These are phyloP conservation scores for Deilephila porcellus DNA, from an alignment of 2,888 invertebrate genomes.

Conservation along the genomic window DNA sequence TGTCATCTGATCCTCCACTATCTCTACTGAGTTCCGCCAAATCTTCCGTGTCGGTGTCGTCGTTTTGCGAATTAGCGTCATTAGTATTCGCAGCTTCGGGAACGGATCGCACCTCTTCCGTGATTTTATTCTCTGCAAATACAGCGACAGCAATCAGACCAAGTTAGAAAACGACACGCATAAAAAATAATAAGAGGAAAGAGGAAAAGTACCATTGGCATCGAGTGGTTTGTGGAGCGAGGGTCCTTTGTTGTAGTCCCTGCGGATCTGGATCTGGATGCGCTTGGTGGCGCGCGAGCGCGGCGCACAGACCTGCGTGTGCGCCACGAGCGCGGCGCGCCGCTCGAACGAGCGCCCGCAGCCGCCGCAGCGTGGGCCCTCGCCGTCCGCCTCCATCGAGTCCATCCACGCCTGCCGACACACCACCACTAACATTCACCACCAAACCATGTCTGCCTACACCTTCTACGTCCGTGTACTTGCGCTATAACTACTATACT, in stretches of 20 bases:
- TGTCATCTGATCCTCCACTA: slow-evolving; percentile 50
- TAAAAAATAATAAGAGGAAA: not conserved
- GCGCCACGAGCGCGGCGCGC: slow-evolving; percentile 89
- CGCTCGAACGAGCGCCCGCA: slow-evolving; percentile 90
- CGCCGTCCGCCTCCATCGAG: slow-evolving; percentile 86
- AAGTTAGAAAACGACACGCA: not conserved
- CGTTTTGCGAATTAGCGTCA: slow-evolving; percentile 38
- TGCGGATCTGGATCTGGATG: slow-evolving; percentile 78
- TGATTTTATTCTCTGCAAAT: slow-evolving; percentile 34
- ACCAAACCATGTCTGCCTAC: not conserved
- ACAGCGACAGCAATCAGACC: not conserved
- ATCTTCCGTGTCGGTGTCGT: slow-evolving; percentile 45
- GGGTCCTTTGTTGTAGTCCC: slow-evolving; percentile 72
- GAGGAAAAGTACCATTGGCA: slow-evolving; percentile 30
- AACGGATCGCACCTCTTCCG: not conserved
- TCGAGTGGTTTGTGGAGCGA: slow-evolving; percentile 5
- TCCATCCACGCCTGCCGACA: slow-evolving; percentile 84
- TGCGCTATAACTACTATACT: too few relatives aligned
- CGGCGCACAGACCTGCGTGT: slow-evolving; percentile 87
- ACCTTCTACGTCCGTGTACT: too few relatives aligned
- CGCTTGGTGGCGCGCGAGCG: slow-evolving; percentile 68
- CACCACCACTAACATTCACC: not conserved
- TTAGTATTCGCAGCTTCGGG: slow-evolving; percentile 36
- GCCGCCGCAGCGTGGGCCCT: slow-evolving; percentile 86
- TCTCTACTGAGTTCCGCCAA: slow-evolving; percentile 53